These are phyloP conservation scores for Petaurus breviceps DNA, from an alignment of 2,113 vertebrate species.

Conservation along the genomic window DNA sequence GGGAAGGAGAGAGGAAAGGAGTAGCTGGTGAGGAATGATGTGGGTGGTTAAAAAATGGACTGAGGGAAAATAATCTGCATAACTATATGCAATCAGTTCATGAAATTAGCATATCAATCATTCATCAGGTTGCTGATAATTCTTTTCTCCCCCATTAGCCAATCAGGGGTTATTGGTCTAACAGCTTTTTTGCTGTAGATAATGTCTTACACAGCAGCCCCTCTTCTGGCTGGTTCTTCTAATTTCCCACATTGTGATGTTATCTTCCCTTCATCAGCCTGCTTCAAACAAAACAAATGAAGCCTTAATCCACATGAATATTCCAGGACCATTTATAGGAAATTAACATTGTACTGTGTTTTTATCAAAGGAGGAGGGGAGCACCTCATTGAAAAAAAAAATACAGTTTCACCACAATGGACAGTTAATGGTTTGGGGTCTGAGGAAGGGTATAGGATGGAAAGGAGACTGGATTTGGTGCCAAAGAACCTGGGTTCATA, in stretches of 20 bases:
- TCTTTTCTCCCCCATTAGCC: background rate
- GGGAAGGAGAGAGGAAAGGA: background rate
- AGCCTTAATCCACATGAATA: background rate
- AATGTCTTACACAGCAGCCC: background rate
- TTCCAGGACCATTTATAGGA: background rate
- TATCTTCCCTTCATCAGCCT: conserved; percentile 5
- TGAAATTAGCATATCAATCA: background rate
- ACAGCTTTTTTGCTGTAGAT: background rate
- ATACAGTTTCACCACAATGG: background rate
- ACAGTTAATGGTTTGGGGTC: background rate
- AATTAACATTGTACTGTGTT: background rate
- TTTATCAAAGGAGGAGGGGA: background rate
- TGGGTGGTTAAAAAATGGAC: background rate
- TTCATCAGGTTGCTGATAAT: background rate
- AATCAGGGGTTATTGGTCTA: background rate
- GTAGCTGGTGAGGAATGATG: background rate
- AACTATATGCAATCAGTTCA: background rate
- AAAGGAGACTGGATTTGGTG: background rate
- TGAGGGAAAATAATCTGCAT: background rate
- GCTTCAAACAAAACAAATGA: background rate
- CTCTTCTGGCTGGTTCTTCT: background rate
- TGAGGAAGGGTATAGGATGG: background rate
- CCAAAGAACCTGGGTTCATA: background rate
- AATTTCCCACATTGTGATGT: background rate
- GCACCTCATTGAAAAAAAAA: background rate